Percentiles rank a stretch among this genome's conserved stretches.
These are phyloP conservation scores for Lasioglossum zephyrum DNA, from an alignment of 2,888 invertebrate genomes.

Conservation along the genomic window DNA sequence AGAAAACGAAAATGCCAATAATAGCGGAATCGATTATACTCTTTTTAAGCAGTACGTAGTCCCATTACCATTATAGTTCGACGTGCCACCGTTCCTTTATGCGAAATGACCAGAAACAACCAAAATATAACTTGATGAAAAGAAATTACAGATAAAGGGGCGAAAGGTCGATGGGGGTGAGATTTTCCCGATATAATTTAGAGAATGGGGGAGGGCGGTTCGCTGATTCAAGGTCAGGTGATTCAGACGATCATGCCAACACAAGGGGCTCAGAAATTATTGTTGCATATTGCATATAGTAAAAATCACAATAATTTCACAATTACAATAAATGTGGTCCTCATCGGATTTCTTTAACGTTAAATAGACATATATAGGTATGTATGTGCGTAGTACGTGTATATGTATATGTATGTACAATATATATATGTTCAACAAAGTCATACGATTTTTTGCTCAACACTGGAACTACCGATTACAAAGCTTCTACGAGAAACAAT, in stretches of 20 bases:
- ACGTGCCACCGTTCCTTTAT: conserved; percentile 38
- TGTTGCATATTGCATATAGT: conserved; percentile 52
- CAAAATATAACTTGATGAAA: not conserved
- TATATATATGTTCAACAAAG: not conserved
- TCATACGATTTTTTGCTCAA: not conserved
- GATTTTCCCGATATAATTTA: conserved; percentile 39
- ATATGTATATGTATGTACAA: not conserved
- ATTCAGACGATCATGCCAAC: conserved; percentile 52
- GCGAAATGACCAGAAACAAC: conserved; percentile 13
- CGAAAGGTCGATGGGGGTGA: conserved; percentile 6
- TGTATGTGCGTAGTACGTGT: not conserved
- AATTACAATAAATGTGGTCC: not conserved
- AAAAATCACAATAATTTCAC: not conserved
- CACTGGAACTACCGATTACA: not conserved
- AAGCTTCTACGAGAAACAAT: not conserved
- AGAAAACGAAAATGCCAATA: conserved; percentile 35
- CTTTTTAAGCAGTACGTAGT: conserved; percentile 51
- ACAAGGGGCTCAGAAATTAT: conserved; percentile 57
- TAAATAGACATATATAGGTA: not conserved
- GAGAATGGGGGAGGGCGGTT: conserved; percentile 30
- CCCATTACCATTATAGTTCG: conserved; percentile 56
- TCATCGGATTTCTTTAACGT: not conserved
- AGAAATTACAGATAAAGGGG: conserved; percentile 7
- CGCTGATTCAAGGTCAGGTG: conserved; percentile 59
- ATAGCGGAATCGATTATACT: conserved; percentile 42